A percentile compares a stretch with the other conserved stretches of the same genome.
Evolutionary conservation across 35 echinoderm and acorn worm species (phyloP).

Genomic region (Ophiothrix spiculata): DNA sequence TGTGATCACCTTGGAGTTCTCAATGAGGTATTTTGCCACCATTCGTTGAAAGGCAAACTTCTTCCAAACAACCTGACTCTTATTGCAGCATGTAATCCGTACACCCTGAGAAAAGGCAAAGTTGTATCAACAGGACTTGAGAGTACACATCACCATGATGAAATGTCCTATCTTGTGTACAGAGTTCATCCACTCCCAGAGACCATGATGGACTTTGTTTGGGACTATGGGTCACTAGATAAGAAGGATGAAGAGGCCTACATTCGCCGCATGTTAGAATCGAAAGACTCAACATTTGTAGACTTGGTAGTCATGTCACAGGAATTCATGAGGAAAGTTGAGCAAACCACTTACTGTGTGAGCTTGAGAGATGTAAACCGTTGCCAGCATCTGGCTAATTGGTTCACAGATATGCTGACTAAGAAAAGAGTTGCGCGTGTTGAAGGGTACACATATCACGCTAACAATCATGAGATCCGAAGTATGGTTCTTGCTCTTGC

Average conservation of each 20-base stretch:
- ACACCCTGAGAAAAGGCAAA: constrained; percentile 13
- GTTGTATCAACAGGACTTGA: constrained; percentile 5
- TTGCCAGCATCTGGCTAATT: constrained; percentile 35
- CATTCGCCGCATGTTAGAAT: constrained; percentile 30
- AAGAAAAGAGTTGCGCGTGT: constrained; percentile 6
- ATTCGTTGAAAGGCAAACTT: constrained; percentile 11
- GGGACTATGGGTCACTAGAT: constrained; percentile 44
- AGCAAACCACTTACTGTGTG: constrained; percentile 37
- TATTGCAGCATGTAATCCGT: constrained; percentile 40
- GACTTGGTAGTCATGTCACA: constrained; percentile 44
- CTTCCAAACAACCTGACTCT: constrained; percentile 29
- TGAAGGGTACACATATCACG: neutral
- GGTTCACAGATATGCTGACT: constrained; percentile 32
- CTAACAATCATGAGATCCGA: constrained; percentile 5
- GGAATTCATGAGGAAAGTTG: constrained; percentile 14
- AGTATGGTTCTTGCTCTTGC: constrained; percentile 29
- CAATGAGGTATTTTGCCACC: constrained; percentile 39
- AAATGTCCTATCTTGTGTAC: constrained; percentile 46
- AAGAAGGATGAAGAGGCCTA: constrained; percentile 49
- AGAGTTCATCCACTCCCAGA: constrained; percentile 41
- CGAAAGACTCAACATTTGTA: constrained; percentile 13
- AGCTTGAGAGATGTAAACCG: constrained; percentile 36
- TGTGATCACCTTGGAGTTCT: constrained; percentile 41
- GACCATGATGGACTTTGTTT: constrained; percentile 46
- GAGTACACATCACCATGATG: constrained; percentile 13